Conservation (phyloP, 92 coral and sea anemone genomes). For the Plumapathes pennacea region DNA sequence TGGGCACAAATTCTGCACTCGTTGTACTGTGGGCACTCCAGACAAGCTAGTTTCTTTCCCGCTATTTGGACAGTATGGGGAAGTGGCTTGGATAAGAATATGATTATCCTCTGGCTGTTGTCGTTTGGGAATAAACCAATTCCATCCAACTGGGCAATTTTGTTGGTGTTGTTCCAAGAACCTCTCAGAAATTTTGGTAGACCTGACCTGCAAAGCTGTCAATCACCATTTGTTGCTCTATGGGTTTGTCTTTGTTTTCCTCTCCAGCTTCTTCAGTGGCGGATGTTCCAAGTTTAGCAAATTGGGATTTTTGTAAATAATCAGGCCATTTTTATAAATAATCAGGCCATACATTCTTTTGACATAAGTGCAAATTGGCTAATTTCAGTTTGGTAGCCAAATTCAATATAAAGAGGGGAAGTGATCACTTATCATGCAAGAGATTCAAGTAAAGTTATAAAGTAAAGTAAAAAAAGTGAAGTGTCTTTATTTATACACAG, state of each 20-base stretch:
- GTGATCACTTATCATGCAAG: no score
- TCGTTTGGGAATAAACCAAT: slow-evolving; percentile 39
- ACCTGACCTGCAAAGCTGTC: slow-evolving; percentile 4
- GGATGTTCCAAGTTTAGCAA: no score
- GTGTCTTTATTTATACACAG: no score
- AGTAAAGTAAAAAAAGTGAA: no score
- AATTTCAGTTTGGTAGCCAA: no score
- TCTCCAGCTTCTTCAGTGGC: neutral
- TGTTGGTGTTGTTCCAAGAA: slow-evolving; percentile 36
- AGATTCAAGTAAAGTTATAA: no score
- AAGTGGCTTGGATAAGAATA: slow-evolving; percentile 33
- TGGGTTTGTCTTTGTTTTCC: neutral
- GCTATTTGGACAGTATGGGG: slow-evolving; percentile 51
- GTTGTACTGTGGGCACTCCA: slow-evolving; percentile 46
- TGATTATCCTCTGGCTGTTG: slow-evolving; percentile 25
- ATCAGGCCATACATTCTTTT: no score
- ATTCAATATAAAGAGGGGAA: no score
- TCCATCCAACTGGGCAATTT: slow-evolving; percentile 39
- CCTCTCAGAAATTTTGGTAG: slow-evolving; percentile 58
- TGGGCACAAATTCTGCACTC: slow-evolving; percentile 52
- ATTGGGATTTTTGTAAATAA: no score
- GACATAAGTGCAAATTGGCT: no score
- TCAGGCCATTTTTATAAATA: no score
- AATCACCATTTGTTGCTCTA: neutral
- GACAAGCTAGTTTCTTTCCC: slow-evolving; percentile 16